Percentiles rank a stretch among this genome's conserved stretches.
phyloP scores from a whole-genome alignment of 64 coral and sea anemone species.

The Exaiptasia diaphana region DNA sequence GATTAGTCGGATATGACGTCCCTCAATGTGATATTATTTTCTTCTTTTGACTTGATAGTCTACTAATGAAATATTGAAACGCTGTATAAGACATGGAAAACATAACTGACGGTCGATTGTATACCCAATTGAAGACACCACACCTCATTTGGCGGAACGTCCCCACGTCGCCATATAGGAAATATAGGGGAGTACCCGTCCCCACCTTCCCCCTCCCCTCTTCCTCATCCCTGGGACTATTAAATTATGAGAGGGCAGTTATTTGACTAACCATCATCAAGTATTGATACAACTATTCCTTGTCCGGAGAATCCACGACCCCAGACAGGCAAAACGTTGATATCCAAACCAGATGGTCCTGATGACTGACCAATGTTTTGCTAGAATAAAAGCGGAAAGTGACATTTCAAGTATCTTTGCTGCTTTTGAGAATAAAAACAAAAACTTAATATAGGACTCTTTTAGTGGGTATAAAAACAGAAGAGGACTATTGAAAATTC shows the following conservation, averaged over 20 bases:
- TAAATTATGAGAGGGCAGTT: background rate
- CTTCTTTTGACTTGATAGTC: no score
- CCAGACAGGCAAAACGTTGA: slow-evolving; percentile 85
- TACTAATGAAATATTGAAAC: no score
- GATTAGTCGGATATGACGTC: no score
- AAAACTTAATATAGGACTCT: background rate
- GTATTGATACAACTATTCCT: slow-evolving; percentile 63
- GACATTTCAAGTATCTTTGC: background rate
- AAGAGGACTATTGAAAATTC: no score
- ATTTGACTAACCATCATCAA: slow-evolving; percentile 84
- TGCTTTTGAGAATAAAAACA: background rate
- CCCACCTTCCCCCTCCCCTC: no score
- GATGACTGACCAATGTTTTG: slow-evolving; percentile 91
- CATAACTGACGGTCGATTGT: no score
- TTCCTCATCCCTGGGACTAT: no score
- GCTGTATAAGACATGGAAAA: no score
- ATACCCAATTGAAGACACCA: no score
- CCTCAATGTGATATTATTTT: no score
- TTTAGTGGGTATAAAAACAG: background rate
- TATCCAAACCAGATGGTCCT: slow-evolving; percentile 66
- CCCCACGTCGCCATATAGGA: background rate
- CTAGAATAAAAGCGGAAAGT: slow-evolving; percentile 5
- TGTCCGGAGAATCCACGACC: slow-evolving; percentile 75
- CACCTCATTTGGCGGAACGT: no score
- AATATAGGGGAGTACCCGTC: no score